These are phyloP conservation scores for Marcusenius ussheri DNA, from an alignment of 2,113 vertebrate species.

Conservation along the genomic window DNA sequence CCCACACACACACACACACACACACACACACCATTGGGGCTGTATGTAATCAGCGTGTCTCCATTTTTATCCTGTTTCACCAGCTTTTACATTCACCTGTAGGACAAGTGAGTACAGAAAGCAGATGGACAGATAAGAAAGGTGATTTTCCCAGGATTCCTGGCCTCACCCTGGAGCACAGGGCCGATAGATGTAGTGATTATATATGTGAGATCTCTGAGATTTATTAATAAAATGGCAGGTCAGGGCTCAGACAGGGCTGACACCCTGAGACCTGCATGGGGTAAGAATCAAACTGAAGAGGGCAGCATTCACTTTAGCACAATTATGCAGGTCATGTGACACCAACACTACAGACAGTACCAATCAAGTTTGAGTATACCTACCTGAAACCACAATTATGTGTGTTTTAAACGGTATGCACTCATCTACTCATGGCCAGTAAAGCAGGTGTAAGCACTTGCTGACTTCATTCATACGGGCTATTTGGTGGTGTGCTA, in stretches of 20 bases:
- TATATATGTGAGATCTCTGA: not conserved
- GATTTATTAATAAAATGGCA: not conserved
- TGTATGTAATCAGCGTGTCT: not conserved
- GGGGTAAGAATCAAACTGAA: not conserved
- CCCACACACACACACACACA: not conserved
- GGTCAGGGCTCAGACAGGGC: not conserved
- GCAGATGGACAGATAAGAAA: not conserved
- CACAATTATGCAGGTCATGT: not conserved
- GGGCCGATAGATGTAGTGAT: not conserved
- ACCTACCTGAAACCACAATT: not conserved
- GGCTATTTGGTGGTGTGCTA: not conserved
- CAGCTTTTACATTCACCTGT: not conserved
- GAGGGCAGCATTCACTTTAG: not conserved
- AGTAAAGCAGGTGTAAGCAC: not conserved
- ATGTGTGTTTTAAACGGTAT: not conserved
- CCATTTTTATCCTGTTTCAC: not conserved
- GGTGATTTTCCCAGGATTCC: not conserved
- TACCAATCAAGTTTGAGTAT: not conserved
- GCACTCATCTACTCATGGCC: not conserved
- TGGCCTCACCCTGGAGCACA: not conserved
- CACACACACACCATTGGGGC: not conserved
- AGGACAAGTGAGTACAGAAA: not conserved
- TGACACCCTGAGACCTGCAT: not conserved
- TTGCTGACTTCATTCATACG: not conserved
- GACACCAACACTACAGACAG: not conserved